Base-by-base conservation (phyloP, 1,140 invertebrate species). In the Diplogasteroides magnus region DNA sequence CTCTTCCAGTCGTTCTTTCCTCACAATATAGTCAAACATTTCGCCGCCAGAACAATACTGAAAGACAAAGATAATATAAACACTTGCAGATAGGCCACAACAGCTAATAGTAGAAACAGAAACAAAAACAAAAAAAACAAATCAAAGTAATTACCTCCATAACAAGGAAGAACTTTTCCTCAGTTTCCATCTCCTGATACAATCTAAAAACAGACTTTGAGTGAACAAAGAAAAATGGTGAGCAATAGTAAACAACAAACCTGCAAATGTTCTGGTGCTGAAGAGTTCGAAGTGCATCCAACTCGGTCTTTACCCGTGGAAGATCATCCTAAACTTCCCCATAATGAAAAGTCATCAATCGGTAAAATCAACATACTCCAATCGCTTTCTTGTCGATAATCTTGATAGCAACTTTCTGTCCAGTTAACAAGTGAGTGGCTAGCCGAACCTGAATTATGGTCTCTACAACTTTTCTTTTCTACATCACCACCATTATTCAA, bases 371-470 rank as follows among this genome's bases (percentile, higher is more conserved):
- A 25, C 3, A 25, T 60, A 26, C 90, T 29, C 90, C 89, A 63
- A 92, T 80, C 25, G 85, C 81, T 64, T 84, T 84, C 84, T 92
- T 92, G 73, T 91, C 89, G 87, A 92, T 91, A 32, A 91, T 90
- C 86, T 92, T 92, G 64, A 92, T 87, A n/a, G 91, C 91, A 64
- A 92, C 90, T 81, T 90, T 90, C 78, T 91, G 89, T 55, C 89
- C 89, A 56, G 91, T 91, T 2, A 89, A 83, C 14, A 88, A 74
- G 84, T 92, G 91, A 15, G 87, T 90, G 1, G 88, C 91, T 28
- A 90, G 83, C 19, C 37, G 37, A 48, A 48, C 37, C 37, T 48
- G 37, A 48, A 11, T 11, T 48, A 19, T 48, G 19, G 6, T 48
- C 37, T 11, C 6, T 48, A 6, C 6, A 19, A 48, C 78, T 91